phyloP scores from a whole-genome alignment of 1,140 invertebrate genomes.

The Drosophila guanche region DNA sequence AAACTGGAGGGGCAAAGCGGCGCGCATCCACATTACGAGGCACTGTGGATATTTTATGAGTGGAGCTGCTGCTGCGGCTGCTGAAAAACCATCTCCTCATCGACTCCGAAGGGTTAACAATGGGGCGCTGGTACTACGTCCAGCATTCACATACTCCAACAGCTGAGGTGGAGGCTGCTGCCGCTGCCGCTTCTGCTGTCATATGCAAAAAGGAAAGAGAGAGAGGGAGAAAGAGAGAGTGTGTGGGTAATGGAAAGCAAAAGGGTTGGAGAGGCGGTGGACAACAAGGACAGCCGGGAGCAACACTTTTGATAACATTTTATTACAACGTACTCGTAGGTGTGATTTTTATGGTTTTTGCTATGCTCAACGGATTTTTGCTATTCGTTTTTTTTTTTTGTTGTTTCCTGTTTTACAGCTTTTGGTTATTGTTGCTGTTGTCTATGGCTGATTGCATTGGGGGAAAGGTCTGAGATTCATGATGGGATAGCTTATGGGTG shows the following conservation, averaged over 20 bases:
- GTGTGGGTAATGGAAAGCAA: constrained; percentile 24
- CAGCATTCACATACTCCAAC: constrained; percentile 43
- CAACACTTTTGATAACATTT: constrained; percentile 82
- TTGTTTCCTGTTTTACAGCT: constrained; percentile 30
- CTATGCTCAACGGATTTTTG: constrained; percentile 76
- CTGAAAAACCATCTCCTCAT: constrained; percentile 1
- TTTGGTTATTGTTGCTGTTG: constrained; percentile 44
- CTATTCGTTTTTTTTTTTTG: constrained; percentile 26
- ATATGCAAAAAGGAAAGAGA: constrained; percentile 60
- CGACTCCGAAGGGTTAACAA: constrained; percentile 71
- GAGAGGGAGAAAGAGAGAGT: constrained; percentile 7
- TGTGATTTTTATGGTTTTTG: constrained; percentile 81
- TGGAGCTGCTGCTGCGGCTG: constrained; percentile 5
- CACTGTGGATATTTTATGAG: constrained; percentile 69
- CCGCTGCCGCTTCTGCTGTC: constrained; percentile 60
- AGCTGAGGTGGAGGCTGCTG: constrained; percentile 17
- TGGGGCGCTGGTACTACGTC: constrained; percentile 48
- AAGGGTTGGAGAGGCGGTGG: constrained; percentile 1
- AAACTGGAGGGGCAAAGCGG: constrained; percentile 35
- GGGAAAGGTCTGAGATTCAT: constrained; percentile 11
- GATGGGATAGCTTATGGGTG: constrained; percentile 42
- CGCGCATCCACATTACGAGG: constrained; percentile 60
- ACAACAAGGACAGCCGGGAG: constrained; percentile 54
- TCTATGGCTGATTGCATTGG: constrained; percentile 70
- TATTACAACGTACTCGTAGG: constrained; percentile 81